Evolutionary conservation across 2,888 invertebrate species (phyloP), one percentile per base, ranked within the genome.

Genomic region (Yponomeuta evonymella): DNA sequence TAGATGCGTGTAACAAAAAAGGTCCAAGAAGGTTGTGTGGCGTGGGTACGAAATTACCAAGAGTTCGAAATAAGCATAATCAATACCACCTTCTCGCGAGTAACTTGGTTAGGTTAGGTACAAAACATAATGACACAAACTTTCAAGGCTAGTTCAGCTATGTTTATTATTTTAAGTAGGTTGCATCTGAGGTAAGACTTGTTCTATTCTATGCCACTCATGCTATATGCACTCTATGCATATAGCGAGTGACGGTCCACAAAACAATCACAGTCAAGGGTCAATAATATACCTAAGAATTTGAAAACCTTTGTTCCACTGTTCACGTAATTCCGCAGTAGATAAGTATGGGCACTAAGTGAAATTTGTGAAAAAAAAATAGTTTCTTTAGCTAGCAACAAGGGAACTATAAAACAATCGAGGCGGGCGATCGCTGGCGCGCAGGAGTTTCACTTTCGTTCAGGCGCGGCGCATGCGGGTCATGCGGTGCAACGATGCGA

Each of bases 361-460:
- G 51, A n/a, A n/a, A 29, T 43, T n/a, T 10, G 36, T 43, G 15
- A 36, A n/a, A 67, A 36, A n/a, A 8, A 43, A n/a, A 43, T 67
- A 5, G 43, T 43, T 36, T 43, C 23, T 43, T 43, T 67, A 23
- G 67, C 48, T 67, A 12, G 6, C n/a, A 9, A 15, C 10, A 12
- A 15, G 12, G 51, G 51, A 36, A 67, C 48, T 69, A 51, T 69
- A 69, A 82, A 81, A 82, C 78, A 79, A 78, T 4, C 33, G 43
- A 67, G 43, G 68, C 67, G 75, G 78, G 75, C 76, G 74, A 84
- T 84, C 78, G 79, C 81, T 82, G 70, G 29, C 23, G 29, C 33
- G 71, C 67, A 51, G 9, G 51, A 81, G 85, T 86, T 89, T 88
- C 88, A 87, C 88, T 89, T 88, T 88, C 86, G 80, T 84, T 84